Evolutionary conservation across 2,888 invertebrate genomes (phyloP).

Genomic region (Dione vanillae): DNA sequence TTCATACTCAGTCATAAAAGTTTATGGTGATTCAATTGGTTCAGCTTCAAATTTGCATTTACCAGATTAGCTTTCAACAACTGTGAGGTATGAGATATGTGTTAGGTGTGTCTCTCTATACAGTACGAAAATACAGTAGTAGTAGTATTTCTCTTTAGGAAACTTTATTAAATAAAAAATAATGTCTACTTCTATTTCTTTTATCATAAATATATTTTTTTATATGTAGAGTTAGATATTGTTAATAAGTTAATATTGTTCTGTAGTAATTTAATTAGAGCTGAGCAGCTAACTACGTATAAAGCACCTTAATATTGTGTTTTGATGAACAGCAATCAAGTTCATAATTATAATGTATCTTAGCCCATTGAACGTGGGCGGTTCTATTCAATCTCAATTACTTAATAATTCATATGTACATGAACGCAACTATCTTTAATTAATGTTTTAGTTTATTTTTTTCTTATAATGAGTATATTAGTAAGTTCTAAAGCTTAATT

Average conservation of each 20-base stretch:
- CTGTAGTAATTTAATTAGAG: slow-evolving; percentile 3
- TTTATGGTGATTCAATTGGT: no score
- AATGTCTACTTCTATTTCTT: neutral
- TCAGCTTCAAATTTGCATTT: no score
- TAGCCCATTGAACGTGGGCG: slow-evolving; percentile 26
- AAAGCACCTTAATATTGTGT: slow-evolving; percentile 13
- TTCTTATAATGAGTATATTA: slow-evolving; percentile 14
- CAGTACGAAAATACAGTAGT: no score
- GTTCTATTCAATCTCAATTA: slow-evolving; percentile 26
- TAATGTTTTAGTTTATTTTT: slow-evolving; percentile 19
- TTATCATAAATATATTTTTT: neutral
- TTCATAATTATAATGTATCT: slow-evolving; percentile 25
- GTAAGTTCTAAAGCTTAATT: neutral
- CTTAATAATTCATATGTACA: slow-evolving; percentile 22
- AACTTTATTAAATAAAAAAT: no score
- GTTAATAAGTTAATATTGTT: neutral
- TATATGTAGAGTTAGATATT: neutral
- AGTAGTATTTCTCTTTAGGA: no score
- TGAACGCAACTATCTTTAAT: slow-evolving; percentile 28
- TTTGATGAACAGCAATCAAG: slow-evolving; percentile 20
- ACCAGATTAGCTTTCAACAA: no score
- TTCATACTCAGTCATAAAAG: neutral
- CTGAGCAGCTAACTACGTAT: neutral
- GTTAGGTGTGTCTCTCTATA: no score
- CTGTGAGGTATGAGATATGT: no score